Percentiles rank a stretch among this genome's conserved stretches.
Conservation (phyloP, 1,140 invertebrate genomes). For the Galendromus occidentalis region DNA sequence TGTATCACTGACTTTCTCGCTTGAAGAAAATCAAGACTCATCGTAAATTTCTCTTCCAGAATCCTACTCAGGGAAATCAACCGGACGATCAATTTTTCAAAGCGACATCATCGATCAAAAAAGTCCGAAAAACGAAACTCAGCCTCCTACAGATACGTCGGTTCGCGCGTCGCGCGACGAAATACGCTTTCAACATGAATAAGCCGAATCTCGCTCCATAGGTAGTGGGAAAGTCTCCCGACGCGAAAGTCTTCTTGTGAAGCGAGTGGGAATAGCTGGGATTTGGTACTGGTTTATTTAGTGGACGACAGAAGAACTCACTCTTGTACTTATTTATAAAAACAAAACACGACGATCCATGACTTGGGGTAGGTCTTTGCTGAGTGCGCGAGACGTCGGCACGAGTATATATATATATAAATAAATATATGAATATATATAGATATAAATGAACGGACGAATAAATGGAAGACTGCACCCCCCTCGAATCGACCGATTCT, state of each 20-base stretch:
- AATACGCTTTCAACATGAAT: constrained; percentile 8
- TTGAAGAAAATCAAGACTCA: too few relatives aligned
- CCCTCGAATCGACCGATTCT: background rate
- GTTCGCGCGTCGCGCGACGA: constrained; percentile 1
- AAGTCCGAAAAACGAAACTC: background rate
- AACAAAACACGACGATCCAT: background rate
- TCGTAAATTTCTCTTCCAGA: background rate
- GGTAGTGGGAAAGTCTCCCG: background rate
- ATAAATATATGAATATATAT: background rate
- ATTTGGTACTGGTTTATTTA: too few relatives aligned
- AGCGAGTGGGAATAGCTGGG: background rate
- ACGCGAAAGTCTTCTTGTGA: background rate
- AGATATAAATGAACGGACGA: too few relatives aligned
- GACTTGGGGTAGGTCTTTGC: background rate
- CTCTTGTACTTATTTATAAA: background rate
- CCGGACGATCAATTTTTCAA: constrained; percentile 3
- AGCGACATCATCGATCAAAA: background rate
- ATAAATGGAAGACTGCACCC: too few relatives aligned
- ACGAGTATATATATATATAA: background rate
- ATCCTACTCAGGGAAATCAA: background rate
- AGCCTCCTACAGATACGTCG: background rate
- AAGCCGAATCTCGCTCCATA: background rate
- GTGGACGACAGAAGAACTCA: background rate
- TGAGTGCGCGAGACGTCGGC: background rate
- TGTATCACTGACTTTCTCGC: too few relatives aligned